Base-by-base conservation (phyloP, 2,797 vertebrate species). In the Tangara arthus region DNA sequence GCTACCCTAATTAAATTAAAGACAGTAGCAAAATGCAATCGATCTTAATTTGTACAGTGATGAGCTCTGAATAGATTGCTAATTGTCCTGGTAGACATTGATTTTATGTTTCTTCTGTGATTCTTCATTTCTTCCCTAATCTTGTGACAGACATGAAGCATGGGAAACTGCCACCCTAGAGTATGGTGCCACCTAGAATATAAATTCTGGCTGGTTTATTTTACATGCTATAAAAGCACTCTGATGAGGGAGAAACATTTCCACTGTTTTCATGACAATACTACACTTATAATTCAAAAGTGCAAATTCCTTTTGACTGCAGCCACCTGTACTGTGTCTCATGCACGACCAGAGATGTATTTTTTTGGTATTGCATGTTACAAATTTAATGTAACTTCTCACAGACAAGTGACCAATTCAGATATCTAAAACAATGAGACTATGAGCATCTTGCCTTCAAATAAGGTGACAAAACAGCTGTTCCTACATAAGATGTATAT, bases 1-100 rank as follows among this genome's bases (percentile, higher is more conserved):
- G 89, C 72, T 91, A 64, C 30, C 64, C 81, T 95, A 86, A 79
- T 90, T 97, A 96, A 96, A 95, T 92, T 90, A 97, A 86, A 92
- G 64, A 91, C 21, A 92, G 70, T 34, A 95, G 78, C 60, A 97
- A 96, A 95, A 93, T 19, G 49, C 77, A 95, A 96, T 94, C 41
- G 20, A 90, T 95, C 90, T 83, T 93, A 70, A 97, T 96, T 94
- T 92, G 76, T 93, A 69, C 68, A 96, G 60, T 72, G 75, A 93
- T 94, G 63, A 94, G 60, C 73, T 88, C 64, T 77, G 93, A 93
- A 96, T 70, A 96, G 82, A 83, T 86, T 72, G 46, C 46, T 95
- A 96, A 86, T 95, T 95, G 87, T 71, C 84, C 79, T 94, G 68
- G 44, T 70, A 77, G 60, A 68, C 88, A 82, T 65, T 77, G 76